These are phyloP conservation scores for Engystomops pustulosus DNA, from an alignment of 2,113 vertebrate genomes.

Conservation along the genomic window DNA sequence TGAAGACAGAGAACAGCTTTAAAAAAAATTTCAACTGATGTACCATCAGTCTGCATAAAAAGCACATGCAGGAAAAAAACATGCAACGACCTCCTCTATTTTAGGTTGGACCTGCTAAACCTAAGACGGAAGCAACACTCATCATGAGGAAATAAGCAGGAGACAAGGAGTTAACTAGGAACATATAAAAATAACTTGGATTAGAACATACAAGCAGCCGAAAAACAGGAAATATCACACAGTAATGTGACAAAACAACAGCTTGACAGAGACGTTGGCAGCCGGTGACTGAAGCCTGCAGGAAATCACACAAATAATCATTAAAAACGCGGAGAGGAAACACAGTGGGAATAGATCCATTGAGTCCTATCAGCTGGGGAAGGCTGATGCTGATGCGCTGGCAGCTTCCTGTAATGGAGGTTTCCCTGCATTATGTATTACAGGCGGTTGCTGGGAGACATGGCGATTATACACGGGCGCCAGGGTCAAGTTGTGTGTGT, in stretches of 20 bases:
- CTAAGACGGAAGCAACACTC: too few species aligned
- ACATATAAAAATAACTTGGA: neutral
- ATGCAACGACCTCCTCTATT: too few species aligned
- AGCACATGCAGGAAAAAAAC: too few species aligned
- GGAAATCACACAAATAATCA: conserved; percentile 7
- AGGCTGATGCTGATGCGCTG: conserved; percentile 1
- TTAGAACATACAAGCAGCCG: neutral
- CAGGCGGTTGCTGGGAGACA: conserved; percentile 32
- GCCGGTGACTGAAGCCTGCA: neutral
- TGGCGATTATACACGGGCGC: neutral
- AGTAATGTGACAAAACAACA: conserved; percentile 33
- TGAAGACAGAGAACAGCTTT: too few species aligned
- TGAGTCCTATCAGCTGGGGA: neutral
- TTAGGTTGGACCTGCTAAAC: too few species aligned
- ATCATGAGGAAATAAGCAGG: too few species aligned
- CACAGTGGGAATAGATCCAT: conserved; percentile 5
- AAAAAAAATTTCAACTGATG: too few species aligned
- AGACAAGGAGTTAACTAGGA: neutral
- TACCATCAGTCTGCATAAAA: too few species aligned
- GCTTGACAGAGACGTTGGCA: conserved; percentile 12
- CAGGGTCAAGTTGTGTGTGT: neutral
- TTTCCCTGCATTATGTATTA: conserved; percentile 1
- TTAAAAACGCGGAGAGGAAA: neutral
- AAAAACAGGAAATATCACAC: conserved; percentile 21
- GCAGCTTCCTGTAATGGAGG: conserved; percentile 7